Conservation (phyloP, 2,888 invertebrate species). For the Pachycephus smyrnensis region DNA sequence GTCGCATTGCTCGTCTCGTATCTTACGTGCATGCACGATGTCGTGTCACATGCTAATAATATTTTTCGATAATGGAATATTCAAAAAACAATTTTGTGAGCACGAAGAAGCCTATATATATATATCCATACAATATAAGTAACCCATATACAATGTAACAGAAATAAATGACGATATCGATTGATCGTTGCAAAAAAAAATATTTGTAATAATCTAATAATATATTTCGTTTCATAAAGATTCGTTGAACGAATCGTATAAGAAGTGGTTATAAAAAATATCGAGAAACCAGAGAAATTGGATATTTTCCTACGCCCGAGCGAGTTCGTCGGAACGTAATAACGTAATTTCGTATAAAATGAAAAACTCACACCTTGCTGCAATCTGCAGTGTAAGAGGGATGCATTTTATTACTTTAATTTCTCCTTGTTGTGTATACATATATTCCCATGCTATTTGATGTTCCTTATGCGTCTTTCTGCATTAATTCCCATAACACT, state of each 20-base stretch:
- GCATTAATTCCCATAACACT: background rate
- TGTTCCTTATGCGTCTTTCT: background rate
- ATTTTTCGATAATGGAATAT: background rate
- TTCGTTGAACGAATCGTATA: background rate
- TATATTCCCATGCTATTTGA: background rate
- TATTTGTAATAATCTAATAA: background rate
- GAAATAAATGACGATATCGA: too few relatives aligned
- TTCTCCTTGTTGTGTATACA: background rate
- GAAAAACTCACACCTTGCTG: background rate
- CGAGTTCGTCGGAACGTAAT: background rate
- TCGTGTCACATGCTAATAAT: background rate
- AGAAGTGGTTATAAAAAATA: too few relatives aligned
- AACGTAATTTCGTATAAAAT: background rate
- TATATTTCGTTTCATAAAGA: background rate
- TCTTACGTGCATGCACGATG: background rate
- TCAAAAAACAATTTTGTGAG: background rate
- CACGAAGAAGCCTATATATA: background rate
- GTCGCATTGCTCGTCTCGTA: background rate
- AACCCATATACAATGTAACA: too few relatives aligned
- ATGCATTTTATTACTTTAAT: background rate
- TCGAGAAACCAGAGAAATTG: background rate
- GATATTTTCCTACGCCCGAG: background rate
- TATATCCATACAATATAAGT: too few relatives aligned
- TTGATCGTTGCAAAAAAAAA: too few relatives aligned
- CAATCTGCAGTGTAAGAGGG: background rate